phyloP scores from a whole-genome alignment of 2,113 vertebrate genomes.

The Epinephelus moara region DNA sequence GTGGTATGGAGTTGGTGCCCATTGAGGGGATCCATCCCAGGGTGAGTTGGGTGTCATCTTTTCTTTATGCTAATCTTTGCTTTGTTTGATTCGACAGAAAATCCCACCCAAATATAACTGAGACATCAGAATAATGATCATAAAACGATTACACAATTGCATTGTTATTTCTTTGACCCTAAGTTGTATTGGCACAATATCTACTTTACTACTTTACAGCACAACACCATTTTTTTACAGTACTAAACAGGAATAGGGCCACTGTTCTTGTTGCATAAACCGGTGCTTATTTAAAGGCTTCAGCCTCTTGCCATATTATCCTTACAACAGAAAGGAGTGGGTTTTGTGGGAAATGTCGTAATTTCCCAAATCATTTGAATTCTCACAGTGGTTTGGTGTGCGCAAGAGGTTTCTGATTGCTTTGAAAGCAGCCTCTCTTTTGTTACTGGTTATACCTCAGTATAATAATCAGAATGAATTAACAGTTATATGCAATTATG shows the following conservation, averaged over 20 bases:
- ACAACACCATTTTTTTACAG: not conserved
- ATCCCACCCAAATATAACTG: no score
- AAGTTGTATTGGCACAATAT: not conserved
- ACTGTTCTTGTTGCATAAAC: not conserved
- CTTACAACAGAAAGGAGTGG: not conserved
- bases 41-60: slow-evolving; percentile 57
- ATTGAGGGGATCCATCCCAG: slow-evolving; percentile 94
- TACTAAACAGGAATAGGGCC: not conserved
- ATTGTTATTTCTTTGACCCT: not conserved
- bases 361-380: not conserved
- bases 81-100: not conserved
- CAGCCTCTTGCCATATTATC: not conserved
- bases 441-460: not conserved
- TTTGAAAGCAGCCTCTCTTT: not conserved
- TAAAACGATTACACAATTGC: not conserved
- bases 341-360: not conserved
- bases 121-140: not conserved
- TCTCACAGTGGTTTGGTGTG: not conserved
- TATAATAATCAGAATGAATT: no score
- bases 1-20: slow-evolving; percentile 92
- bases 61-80: not conserved
- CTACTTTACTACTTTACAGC: not conserved
- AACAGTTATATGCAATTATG: not conserved
- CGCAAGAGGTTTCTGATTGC: not conserved
- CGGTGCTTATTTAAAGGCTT: not conserved